phyloP scores from a whole-genome alignment of 1,140 invertebrate genomes.

The Idris sp. region DNA sequence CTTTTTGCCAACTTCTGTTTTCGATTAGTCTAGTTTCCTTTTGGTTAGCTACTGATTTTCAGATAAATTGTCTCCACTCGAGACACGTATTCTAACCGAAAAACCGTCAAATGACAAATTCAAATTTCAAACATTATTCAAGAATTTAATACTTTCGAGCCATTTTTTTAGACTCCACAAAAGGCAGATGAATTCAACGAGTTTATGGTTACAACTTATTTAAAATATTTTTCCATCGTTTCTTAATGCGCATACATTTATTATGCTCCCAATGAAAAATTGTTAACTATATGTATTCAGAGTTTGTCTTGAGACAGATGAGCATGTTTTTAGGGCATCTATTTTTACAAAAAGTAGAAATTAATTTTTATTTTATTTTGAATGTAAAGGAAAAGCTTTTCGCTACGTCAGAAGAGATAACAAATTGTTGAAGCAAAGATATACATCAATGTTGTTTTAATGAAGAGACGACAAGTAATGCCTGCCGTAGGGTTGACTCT shows the following conservation, averaged over 20 bases:
- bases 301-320: too few relatives aligned
- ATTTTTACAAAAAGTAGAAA: too few relatives aligned
- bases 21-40: constrained; percentile 37
- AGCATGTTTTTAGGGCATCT: too few relatives aligned
- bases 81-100: constrained; percentile 7
- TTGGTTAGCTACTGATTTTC: constrained; percentile 22
- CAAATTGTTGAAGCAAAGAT: constrained; percentile 31
- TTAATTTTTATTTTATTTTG: too few relatives aligned
- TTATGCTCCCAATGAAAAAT: too few relatives aligned
- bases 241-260: too few relatives aligned
- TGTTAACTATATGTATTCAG: too few relatives aligned
- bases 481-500: constrained; percentile 68
- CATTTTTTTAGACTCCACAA: too few relatives aligned
- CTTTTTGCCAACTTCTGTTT: constrained; percentile 62
- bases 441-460: constrained; percentile 64
- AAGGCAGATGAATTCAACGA: too few relatives aligned
- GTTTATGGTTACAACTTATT: too few relatives aligned
- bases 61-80: constrained; percentile 26
- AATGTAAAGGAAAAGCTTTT: too few relatives aligned
- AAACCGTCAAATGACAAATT: constrained; percentile 14
- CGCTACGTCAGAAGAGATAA: constrained; percentile 47
- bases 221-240: too few relatives aligned
- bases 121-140: constrained; percentile 5
- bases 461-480: constrained; percentile 72
- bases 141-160: neutral